A percentile compares a stretch with the other conserved stretches of the same genome.
Conservation (phyloP, 2,888 invertebrate species). For the Diplazon laetatorius region DNA sequence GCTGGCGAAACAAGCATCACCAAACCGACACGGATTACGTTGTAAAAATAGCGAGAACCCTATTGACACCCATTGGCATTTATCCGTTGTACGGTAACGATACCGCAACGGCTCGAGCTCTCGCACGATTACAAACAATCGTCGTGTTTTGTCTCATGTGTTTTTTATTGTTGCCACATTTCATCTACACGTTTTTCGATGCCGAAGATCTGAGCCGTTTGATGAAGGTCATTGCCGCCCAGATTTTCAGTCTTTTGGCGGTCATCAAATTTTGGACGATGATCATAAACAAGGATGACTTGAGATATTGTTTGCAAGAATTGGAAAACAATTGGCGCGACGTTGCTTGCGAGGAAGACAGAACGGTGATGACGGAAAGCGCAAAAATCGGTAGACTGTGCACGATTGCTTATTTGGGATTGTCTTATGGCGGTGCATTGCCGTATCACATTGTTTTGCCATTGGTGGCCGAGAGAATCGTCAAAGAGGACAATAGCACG, state of each 20-base stretch:
- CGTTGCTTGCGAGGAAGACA: conserved; percentile 72
- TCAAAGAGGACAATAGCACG: conserved; percentile 70
- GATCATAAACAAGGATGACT: conserved; percentile 73
- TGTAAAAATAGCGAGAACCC: conserved; percentile 70
- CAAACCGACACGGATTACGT: conserved; percentile 73
- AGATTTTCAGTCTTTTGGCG: conserved; percentile 76
- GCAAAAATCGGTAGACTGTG: conserved; percentile 76
- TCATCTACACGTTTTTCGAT: conserved; percentile 75
- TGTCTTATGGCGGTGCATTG: conserved; percentile 77
- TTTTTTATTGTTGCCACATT: conserved; percentile 75
- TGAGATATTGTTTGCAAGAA: conserved; percentile 72
- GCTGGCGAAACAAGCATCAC: conserved; percentile 64
- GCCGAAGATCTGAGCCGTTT: conserved; percentile 75
- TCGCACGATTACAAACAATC: conserved; percentile 68
- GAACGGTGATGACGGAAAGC: conserved; percentile 74
- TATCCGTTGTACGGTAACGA: conserved; percentile 76
- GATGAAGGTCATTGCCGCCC: conserved; percentile 76
- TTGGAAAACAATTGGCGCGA: conserved; percentile 74
- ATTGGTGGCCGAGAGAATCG: conserved; percentile 69
- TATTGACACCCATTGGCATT: conserved; percentile 76
- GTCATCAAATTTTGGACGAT: conserved; percentile 78
- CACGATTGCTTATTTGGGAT: conserved; percentile 73
- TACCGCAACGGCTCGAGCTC: conserved; percentile 56
- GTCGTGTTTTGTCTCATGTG: conserved; percentile 75
- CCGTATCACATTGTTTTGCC: conserved; percentile 78